A percentile compares a stretch with the other conserved stretches of the same genome.
These are phyloP conservation scores for Macquaria australasica DNA, from an alignment of 2,113 vertebrate genomes.

Conservation along the genomic window DNA sequence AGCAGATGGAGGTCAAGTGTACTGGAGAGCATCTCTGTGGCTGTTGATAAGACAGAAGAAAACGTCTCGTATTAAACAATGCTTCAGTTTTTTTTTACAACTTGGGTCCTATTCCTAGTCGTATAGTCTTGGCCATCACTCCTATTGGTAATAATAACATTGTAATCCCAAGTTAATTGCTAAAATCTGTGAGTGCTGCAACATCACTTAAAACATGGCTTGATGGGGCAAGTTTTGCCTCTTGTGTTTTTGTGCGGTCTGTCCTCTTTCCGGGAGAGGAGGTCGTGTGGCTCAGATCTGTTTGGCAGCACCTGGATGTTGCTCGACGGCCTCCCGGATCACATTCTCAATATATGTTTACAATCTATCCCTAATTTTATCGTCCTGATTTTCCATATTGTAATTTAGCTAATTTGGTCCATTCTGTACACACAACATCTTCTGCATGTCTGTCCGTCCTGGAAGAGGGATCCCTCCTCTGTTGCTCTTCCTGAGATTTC, in stretches of 20 bases:
- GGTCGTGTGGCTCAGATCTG: too few species aligned
- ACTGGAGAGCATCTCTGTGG: neutral
- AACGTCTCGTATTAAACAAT: neutral
- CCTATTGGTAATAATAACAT: neutral
- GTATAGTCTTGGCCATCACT: neutral
- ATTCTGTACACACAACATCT: neutral
- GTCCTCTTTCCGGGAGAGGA: too few species aligned
- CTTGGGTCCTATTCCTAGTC: neutral
- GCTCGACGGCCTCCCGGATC: too few species aligned
- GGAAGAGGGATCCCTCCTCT: too few species aligned
- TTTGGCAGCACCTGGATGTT: too few species aligned
- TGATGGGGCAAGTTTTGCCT: neutral
- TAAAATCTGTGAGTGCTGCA: neutral
- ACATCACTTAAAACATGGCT: neutral
- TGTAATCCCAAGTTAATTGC: neutral
- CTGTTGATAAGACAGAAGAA: neutral
- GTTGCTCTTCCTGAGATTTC: neutral
- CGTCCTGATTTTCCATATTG: neutral
- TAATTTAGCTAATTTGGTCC: neutral
- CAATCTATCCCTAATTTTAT: neutral
- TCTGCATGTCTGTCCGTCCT: neutral
- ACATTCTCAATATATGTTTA: too few species aligned
- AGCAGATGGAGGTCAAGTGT: conserved; percentile 6
- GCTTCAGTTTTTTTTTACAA: neutral
- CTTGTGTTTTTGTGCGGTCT: neutral